phyloP scores from a whole-genome alignment of 2,888 invertebrate genomes.

The Machimus rusticus region DNA sequence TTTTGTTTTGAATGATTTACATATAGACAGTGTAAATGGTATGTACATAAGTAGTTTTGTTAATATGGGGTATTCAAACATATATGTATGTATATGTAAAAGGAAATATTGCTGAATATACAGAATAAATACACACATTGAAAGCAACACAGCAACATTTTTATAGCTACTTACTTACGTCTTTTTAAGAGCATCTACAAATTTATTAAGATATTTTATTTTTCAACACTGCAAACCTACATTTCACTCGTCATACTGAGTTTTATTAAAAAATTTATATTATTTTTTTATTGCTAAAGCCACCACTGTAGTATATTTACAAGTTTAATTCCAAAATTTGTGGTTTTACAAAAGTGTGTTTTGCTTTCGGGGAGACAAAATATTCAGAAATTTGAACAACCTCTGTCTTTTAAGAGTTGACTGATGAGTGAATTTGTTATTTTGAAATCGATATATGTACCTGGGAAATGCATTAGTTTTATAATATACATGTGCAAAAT shows the following conservation, averaged over 20 bases:
- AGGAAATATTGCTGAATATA: neutral
- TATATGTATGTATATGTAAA: no score
- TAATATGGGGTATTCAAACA: neutral
- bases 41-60: neutral
- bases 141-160: neutral
- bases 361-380: conserved; percentile 31
- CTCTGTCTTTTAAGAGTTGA: neutral
- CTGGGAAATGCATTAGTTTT: neutral
- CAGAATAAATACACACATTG: neutral
- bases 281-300: neutral
- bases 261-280: neutral
- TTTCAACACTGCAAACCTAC: neutral
- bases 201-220: neutral
- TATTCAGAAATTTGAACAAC: conserved; percentile 1
- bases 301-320: conserved; percentile 33
- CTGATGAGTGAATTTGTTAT: neutral
- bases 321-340: neutral
- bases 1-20: neutral
- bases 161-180: neutral
- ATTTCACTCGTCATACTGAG: neutral
- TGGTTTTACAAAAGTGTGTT: neutral
- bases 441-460: neutral
- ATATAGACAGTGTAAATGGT: neutral
- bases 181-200: neutral
- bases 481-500: neutral